These are phyloP conservation scores for Octodon degus DNA, from an alignment of 2,113 vertebrate genomes.

Conservation along the genomic window DNA sequence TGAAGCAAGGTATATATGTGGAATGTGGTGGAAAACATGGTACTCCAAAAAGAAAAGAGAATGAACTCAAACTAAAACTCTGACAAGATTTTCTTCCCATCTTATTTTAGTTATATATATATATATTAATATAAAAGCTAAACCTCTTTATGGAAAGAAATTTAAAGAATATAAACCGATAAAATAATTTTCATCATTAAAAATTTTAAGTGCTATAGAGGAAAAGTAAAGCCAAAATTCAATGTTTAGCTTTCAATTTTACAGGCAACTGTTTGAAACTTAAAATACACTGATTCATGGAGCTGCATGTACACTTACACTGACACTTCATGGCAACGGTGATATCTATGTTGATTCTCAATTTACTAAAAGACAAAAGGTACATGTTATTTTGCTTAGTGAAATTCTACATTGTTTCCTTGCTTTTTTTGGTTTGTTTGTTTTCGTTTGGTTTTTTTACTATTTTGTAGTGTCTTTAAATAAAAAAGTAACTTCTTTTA, in stretches of 20 bases:
- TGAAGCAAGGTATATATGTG: background rate
- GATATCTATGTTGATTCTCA: conserved; percentile 98
- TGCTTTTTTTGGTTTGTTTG: no score
- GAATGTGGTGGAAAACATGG: background rate
- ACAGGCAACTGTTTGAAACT: conserved; percentile 21
- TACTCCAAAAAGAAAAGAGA: background rate
- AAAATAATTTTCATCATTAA: conserved; percentile 31
- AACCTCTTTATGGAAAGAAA: conserved; percentile 40
- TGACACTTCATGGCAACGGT: conserved; percentile 99
- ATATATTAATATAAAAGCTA: background rate
- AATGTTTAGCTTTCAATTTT: background rate
- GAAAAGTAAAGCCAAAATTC: conserved; percentile 39
- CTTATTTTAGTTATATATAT: conserved; percentile 63
- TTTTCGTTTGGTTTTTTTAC: no score
- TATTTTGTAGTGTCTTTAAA: no score
- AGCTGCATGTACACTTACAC: conserved; percentile 90
- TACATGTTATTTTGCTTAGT: background rate
- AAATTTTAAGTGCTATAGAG: background rate
- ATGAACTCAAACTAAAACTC: background rate
- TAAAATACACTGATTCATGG: background rate
- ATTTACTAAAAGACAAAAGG: conserved; percentile 90
- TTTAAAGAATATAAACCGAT: conserved; percentile 13
- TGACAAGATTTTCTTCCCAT: background rate
- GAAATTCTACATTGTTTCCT: no score
- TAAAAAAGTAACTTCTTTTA: no score